Percentiles rank a stretch among this genome's conserved stretches.
Conservation (phyloP, 1,140 invertebrate species). For the Drosophila sechellia region DNA sequence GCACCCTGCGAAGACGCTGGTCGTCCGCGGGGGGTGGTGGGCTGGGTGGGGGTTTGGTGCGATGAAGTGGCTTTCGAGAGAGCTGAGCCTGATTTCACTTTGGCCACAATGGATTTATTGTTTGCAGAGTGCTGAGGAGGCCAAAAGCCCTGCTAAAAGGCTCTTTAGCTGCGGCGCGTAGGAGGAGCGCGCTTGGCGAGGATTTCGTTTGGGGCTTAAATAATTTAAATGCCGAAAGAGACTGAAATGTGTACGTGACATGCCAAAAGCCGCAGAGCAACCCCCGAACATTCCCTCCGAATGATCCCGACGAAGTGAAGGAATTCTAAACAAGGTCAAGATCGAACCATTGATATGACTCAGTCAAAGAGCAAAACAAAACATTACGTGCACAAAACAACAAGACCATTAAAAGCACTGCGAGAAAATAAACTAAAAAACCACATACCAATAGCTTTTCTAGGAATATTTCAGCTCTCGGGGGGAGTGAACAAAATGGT, state of each 20-base stretch:
- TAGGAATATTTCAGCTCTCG: not conserved
- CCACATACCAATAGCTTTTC: not conserved
- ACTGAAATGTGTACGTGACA: slow-evolving; percentile 33
- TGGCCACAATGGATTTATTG: slow-evolving; percentile 82
- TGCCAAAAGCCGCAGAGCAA: slow-evolving; percentile 5
- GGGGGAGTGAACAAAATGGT: not conserved
- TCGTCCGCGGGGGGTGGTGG: not conserved
- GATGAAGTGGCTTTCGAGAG: slow-evolving; percentile 53
- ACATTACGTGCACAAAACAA: not conserved
- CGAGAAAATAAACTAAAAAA: not conserved
- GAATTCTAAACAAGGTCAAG: slow-evolving; percentile 43
- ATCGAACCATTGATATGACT: slow-evolving; percentile 6
- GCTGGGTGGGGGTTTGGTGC: slow-evolving; percentile 7
- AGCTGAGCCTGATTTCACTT: slow-evolving; percentile 78
- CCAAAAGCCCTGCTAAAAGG: slow-evolving; percentile 66
- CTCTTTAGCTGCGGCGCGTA: slow-evolving; percentile 36
- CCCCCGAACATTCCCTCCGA: not conserved
- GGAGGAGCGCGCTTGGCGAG: slow-evolving; percentile 14
- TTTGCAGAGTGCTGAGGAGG: slow-evolving; percentile 49
- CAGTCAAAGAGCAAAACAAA: slow-evolving; percentile 6
- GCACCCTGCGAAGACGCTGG: slow-evolving; percentile 9
- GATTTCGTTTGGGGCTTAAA: slow-evolving; percentile 37
- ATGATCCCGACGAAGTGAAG: slow-evolving; percentile 7
- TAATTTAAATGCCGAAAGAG: slow-evolving; percentile 46
- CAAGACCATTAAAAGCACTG: slow-evolving; percentile 3